These are phyloP conservation scores for Parus major DNA, from an alignment of 2,113 vertebrate genomes.

Conservation along the genomic window DNA sequence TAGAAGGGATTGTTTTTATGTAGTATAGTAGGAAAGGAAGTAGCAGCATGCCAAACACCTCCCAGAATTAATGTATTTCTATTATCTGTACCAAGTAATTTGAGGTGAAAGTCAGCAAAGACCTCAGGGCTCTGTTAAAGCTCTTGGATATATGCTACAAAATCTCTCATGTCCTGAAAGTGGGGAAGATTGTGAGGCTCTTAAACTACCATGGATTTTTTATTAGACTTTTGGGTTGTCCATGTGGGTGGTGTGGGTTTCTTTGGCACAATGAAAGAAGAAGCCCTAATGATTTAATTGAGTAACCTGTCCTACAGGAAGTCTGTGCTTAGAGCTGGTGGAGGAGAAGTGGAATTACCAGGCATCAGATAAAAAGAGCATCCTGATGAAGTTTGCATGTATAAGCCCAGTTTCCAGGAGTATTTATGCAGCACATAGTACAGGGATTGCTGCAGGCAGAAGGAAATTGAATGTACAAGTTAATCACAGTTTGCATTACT, in stretches of 20 bases:
- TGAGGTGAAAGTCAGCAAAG: not conserved
- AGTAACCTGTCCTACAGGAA: not conserved
- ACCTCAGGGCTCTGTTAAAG: not conserved
- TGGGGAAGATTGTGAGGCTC: not conserved
- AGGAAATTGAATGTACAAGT: not conserved
- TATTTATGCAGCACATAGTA: not conserved
- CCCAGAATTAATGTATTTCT: not conserved
- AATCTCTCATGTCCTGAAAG: not conserved
- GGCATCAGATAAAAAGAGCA: not conserved
- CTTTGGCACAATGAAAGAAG: not conserved
- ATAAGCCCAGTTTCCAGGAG: not conserved
- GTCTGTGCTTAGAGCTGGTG: not conserved
- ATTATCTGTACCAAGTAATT: not conserved
- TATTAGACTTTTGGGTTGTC: not conserved
- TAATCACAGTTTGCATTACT: slow-evolving; percentile 6
- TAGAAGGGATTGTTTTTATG: not conserved
- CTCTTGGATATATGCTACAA: not conserved
- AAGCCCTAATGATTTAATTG: not conserved
- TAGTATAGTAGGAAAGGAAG: not conserved
- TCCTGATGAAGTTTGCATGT: not conserved
- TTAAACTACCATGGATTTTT: not conserved
- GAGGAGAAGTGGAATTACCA: not conserved
- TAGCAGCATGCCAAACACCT: not conserved
- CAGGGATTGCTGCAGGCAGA: not conserved
- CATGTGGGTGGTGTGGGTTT: accelerated